Percentiles rank a stretch among this genome's conserved stretches.
phyloP scores from a whole-genome alignment of 1,140 invertebrate genomes.

The Drosophila kanapiae region DNA sequence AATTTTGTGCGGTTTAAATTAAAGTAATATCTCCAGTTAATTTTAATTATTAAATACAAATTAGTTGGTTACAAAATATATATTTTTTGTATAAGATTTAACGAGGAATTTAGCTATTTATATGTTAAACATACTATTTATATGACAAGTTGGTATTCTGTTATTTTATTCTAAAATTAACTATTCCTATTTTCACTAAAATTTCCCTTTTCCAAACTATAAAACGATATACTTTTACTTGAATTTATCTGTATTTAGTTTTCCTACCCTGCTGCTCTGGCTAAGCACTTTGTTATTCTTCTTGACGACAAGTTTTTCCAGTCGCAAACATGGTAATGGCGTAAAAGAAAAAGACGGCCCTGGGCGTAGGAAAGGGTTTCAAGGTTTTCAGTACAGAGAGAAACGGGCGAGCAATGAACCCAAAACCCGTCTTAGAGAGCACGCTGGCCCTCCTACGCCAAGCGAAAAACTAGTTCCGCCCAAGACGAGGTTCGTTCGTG shows the following conservation, averaged over 20 bases:
- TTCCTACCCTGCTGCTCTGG: not conserved
- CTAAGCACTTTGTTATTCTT: constrained; percentile 16
- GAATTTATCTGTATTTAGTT: constrained; percentile 12
- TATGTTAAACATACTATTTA: not conserved
- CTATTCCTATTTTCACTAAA: not conserved
- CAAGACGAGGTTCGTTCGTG: constrained; percentile 25
- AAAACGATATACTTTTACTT: not conserved
- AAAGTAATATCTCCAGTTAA: no score
- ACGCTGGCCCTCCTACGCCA: constrained; percentile 39
- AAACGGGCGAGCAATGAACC: constrained; percentile 63
- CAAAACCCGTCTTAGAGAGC: constrained; percentile 37
- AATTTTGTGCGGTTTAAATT: no score
- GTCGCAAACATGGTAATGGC: constrained; percentile 36
- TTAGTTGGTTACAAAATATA: not conserved
- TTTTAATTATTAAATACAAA: no score
- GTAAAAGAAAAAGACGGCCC: constrained; percentile 22
- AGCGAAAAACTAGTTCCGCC: constrained; percentile 47
- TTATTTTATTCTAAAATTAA: not conserved
- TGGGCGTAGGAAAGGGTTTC: constrained; percentile 46
- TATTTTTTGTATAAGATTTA: not conserved
- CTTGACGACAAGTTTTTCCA: constrained; percentile 27
- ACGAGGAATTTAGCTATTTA: not conserved
- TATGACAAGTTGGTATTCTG: not conserved
- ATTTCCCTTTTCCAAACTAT: not conserved
- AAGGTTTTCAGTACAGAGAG: constrained; percentile 60